Evolutionary conservation across 92 coral and sea anemone species (phyloP).

Genomic region (Isaurus tuberculatus): DNA sequence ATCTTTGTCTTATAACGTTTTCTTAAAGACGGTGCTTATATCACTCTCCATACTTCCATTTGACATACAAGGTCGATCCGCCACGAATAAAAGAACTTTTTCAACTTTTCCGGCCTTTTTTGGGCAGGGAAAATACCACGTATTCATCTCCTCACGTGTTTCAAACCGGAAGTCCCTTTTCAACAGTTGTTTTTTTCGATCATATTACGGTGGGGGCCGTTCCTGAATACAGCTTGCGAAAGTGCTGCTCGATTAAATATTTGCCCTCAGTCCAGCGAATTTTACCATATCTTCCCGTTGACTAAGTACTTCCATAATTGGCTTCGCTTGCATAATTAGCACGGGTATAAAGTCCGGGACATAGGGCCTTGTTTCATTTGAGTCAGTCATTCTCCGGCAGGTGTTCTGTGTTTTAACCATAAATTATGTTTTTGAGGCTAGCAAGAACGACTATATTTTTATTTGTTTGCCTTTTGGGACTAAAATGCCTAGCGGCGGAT

Average conservation of each 20-base stretch:
- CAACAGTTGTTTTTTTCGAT: background rate
- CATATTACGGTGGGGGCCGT: constrained; percentile 12
- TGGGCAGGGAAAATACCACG: background rate
- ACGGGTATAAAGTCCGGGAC: background rate
- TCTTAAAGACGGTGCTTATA: background rate
- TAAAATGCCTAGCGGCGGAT: constrained; percentile 27
- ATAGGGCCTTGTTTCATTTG: background rate
- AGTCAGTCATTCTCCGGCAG: too few relatives aligned
- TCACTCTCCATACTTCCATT: background rate
- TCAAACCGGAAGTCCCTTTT: background rate
- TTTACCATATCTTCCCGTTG: background rate
- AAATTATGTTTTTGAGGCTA: background rate
- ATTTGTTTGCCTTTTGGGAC: background rate
- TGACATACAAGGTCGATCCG: constrained; percentile 14
- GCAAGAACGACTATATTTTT: background rate
- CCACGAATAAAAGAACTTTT: background rate
- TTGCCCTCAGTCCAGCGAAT: background rate
- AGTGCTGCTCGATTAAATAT: background rate
- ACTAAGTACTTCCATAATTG: constrained; percentile 16
- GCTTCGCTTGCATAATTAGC: constrained; percentile 11
- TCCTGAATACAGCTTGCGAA: constrained; percentile 13
- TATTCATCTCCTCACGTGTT: background rate
- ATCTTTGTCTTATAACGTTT: background rate
- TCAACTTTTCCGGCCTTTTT: background rate
- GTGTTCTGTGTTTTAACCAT: background rate